Base-by-base conservation (phyloP, 2,888 invertebrate species). In the Eupithecia insigniata region DNA sequence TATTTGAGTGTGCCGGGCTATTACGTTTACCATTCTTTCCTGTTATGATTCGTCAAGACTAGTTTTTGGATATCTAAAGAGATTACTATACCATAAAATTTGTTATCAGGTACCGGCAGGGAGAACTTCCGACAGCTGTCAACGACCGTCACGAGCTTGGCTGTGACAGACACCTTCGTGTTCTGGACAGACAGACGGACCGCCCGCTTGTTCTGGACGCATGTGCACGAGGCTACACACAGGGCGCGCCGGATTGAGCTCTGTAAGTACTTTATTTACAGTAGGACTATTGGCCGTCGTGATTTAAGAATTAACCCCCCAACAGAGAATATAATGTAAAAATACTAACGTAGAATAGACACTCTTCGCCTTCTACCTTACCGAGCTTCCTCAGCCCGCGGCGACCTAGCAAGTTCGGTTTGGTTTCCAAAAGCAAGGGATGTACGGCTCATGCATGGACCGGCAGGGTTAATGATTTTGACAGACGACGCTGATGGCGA, bases 111-210 rank as follows among this genome's bases (percentile, higher is more conserved):
- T 78, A 86, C 90, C 0, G 90, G 90, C 1, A 86, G 91, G 8
- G 91, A 93, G 72, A 87, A 87, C 5, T 95, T 94, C 80, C 89
- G 94, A 0, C 87, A 90, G 6, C 85, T 93, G 0, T 84, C 93
- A 0, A 89, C 90, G 0, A 89, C 93, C 0, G 95, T 97, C 0
- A 92, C 94, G 0, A 95, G 95, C 46, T 79, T 97, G 55, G 94
- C 96, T 0, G 84, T 96, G 3, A 90, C 96, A 0, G 95, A 95
- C n/a, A 91, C 94, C 14, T 95, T 96, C 81, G 85, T 97, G 26
- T 97, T 97, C 84, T 97, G 97, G 97, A 95, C 96, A 0, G 95
- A 95, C 79, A 83, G 93, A 22, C 89, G 92, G 28, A 95, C 96
- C 0, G 85, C 92, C 4, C 87, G 93, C 4, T 83, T 97, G 7